phyloP scores from a whole-genome alignment of 2,113 vertebrate species.

The Clupea harengus region DNA sequence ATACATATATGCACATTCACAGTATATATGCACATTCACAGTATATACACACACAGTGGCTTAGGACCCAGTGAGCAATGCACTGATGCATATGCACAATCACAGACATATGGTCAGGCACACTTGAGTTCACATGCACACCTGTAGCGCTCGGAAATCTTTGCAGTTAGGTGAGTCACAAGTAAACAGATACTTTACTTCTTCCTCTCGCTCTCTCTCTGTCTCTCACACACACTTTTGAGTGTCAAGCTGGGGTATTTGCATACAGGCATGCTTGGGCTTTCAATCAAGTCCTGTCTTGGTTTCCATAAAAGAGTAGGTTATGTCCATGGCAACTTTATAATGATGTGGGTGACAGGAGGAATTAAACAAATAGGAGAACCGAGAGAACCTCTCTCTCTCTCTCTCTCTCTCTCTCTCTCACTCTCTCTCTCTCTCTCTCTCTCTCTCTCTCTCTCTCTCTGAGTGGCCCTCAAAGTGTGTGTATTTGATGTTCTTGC shows the following conservation, averaged over 20 bases:
- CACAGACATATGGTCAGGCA: background rate
- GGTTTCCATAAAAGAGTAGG: background rate
- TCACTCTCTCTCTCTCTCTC: background rate
- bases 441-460: background rate
- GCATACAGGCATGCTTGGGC: background rate
- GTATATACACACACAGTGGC: background rate
- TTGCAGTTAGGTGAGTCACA: background rate
- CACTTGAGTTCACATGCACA: no score
- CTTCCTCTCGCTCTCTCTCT: background rate
- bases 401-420: background rate
- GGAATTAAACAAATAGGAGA: background rate
- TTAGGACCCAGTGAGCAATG: background rate
- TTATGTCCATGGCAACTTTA: background rate
- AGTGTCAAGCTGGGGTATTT: background rate
- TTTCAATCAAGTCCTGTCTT: background rate
- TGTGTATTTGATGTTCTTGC: no score
- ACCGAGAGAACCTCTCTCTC: background rate
- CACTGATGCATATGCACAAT: background rate
- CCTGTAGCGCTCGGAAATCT: no score
- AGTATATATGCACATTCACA: background rate
- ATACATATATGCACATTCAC: background rate
- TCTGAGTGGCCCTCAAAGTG: background rate
- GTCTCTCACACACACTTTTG: background rate
- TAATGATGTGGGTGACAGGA: background rate
- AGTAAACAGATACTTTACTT: background rate